phyloP scores from a whole-genome alignment of 2,797 vertebrate species.

The Chaetodon trifasciatus region DNA sequence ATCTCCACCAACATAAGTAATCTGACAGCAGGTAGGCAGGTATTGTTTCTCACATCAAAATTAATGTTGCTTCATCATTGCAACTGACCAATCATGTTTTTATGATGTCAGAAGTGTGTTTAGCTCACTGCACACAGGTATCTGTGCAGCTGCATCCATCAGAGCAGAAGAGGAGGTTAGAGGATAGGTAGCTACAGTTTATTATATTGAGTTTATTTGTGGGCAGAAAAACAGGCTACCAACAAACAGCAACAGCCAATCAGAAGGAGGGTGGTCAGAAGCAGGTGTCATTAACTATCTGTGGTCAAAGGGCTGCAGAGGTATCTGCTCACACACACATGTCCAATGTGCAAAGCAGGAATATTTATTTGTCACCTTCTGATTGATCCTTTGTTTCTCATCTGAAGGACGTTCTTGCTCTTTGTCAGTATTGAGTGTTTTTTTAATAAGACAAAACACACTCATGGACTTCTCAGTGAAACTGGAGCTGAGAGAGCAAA shows the following conservation, averaged over 20 bases:
- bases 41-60: too few species aligned
- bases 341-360: not conserved
- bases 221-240: not conserved
- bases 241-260: not conserved
- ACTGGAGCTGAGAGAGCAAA: not conserved
- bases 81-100: too few species aligned
- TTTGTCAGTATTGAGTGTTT: not conserved
- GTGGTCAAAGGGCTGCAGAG: too few species aligned
- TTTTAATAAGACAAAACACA: not conserved
- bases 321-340: not conserved
- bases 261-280: not conserved
- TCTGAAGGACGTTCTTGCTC: not conserved
- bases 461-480: not conserved
- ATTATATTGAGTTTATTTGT: not conserved
- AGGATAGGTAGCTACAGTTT: not conserved
- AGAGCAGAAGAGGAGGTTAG: not conserved
- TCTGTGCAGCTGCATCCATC: not conserved
- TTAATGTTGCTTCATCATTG: too few species aligned
- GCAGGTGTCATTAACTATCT: conserved; percentile 17
- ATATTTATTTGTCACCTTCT: not conserved
- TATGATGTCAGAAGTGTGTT: not conserved
- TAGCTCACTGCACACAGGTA: not conserved
- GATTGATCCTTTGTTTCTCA: not conserved
- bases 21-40: not conserved
- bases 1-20: too few species aligned